phyloP scores from a whole-genome alignment of 2,888 invertebrate species.

The Drosophila paracracens region DNA sequence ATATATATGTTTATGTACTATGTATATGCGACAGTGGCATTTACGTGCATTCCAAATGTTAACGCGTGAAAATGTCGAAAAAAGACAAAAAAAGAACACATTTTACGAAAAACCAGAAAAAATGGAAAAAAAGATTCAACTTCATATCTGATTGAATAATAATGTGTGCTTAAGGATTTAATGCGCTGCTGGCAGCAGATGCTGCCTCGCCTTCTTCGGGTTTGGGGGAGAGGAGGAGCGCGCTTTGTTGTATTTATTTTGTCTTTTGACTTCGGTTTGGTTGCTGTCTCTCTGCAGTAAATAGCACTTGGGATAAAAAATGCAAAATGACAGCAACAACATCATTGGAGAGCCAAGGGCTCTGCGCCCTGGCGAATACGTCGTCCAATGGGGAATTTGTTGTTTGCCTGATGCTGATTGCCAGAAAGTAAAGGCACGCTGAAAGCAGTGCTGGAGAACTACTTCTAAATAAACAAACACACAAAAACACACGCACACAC shows the following conservation, averaged over 20 bases:
- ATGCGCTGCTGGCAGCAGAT: conserved; percentile 69
- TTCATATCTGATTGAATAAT: conserved; percentile 82
- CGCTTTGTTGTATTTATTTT: conserved; percentile 36
- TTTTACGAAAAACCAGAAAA: neutral
- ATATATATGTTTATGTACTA: neutral
- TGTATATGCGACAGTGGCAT: conserved; percentile 9
- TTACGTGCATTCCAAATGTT: conserved; percentile 15
- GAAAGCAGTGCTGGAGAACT: conserved; percentile 32
- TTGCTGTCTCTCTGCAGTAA: conserved; percentile 36
- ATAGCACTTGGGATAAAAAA: conserved; percentile 52
- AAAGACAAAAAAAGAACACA: conserved; percentile 7
- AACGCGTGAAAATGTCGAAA: conserved; percentile 25
- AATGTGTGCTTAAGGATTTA: conserved; percentile 80
- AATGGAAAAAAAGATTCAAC: conserved; percentile 50
- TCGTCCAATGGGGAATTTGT: conserved; percentile 67
- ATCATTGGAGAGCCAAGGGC: conserved; percentile 30
- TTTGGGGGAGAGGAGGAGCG: neutral
- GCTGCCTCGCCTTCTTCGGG: conserved; percentile 5
- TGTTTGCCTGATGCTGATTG: conserved; percentile 71
- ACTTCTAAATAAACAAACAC: conserved; percentile 23
- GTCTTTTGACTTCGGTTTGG: conserved; percentile 33
- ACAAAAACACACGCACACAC: conserved; percentile 2
- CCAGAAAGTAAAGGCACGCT: conserved; percentile 53
- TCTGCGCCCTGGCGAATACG: conserved; percentile 9
- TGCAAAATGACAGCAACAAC: conserved; percentile 56